phyloP scores from a whole-genome alignment of 2,797 vertebrate species.

The Hydrocynus forskahlii region DNA sequence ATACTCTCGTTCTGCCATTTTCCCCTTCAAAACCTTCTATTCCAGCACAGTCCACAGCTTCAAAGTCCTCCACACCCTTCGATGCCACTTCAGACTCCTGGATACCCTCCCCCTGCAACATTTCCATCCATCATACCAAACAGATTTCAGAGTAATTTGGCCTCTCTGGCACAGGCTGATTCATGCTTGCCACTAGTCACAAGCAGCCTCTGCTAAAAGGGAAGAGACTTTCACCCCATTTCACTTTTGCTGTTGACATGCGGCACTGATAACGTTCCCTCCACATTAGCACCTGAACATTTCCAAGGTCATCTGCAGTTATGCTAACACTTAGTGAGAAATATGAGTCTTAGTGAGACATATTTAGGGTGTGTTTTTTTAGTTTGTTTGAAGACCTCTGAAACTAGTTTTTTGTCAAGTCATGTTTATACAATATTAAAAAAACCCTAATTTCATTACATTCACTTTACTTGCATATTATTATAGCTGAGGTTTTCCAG shows the following conservation, averaged over 20 bases:
- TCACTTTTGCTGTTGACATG: conserved; percentile 5
- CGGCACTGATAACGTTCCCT: conserved; percentile 3
- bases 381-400: too few species aligned
- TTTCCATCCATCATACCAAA: neutral
- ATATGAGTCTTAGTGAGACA: too few species aligned
- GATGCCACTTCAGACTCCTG: neutral
- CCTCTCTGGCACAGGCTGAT: conserved; percentile 12
- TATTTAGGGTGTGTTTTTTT: too few species aligned
- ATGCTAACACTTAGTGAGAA: conserved; percentile 12
- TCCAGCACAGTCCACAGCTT: conserved; percentile 8
- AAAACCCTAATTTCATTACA: too few species aligned
- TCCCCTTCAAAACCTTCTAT: neutral
- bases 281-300: conserved; percentile 32
- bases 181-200: neutral
- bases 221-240: conserved; percentile 27
- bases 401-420: too few species aligned
- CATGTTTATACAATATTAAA: too few species aligned
- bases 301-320: conserved; percentile 37
- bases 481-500: too few species aligned
- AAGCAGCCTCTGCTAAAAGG: neutral
- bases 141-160: conserved; percentile 5
- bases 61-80: conserved; percentile 10
- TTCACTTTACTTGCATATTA: too few species aligned
- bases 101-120: neutral
- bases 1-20: neutral